Percentiles rank a stretch among this genome's conserved stretches.
These are phyloP conservation scores for Seira ritae DNA, from an alignment of 2,888 invertebrate species.

Conservation along the genomic window DNA sequence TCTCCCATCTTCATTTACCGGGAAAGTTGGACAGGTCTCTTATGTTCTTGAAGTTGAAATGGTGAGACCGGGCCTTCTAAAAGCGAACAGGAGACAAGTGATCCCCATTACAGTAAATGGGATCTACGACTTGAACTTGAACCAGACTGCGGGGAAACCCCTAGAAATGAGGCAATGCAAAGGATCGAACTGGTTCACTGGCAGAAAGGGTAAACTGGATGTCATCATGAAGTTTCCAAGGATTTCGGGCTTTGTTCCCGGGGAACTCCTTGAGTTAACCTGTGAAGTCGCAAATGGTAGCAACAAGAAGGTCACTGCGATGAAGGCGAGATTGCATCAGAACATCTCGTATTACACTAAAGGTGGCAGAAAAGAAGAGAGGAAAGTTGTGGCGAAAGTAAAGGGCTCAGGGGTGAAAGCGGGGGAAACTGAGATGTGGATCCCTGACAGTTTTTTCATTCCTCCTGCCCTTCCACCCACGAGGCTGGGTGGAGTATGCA, in stretches of 20 bases:
- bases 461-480: conserved; percentile 56
- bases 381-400: conserved; percentile 12
- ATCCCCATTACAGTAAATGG: conserved; percentile 37
- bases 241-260: conserved; percentile 51
- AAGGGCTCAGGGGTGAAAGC: conserved; percentile 27
- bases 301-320: conserved; percentile 33
- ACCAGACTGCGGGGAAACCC: background rate
- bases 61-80: conserved; percentile 85
- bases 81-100: background rate
- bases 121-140: conserved; percentile 37
- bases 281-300: conserved; percentile 42
- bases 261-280: conserved; percentile 21
- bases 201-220: conserved; percentile 30
- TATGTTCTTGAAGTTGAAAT: conserved; percentile 87
- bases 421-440: conserved; percentile 48
- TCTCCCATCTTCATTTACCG: conserved; percentile 88
- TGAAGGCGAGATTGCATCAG: conserved; percentile 37
- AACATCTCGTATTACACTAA: conserved; percentile 35
- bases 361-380: conserved; percentile 10
- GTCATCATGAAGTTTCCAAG: background rate
- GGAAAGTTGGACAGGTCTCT: conserved; percentile 84
- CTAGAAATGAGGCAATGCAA: background rate
- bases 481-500: conserved; percentile 33
- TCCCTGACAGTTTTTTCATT: background rate
- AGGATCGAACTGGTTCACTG: conserved; percentile 28